These are phyloP conservation scores for Dipodomys stephensi DNA, from an alignment of 2,113 vertebrate species.

Conservation along the genomic window DNA sequence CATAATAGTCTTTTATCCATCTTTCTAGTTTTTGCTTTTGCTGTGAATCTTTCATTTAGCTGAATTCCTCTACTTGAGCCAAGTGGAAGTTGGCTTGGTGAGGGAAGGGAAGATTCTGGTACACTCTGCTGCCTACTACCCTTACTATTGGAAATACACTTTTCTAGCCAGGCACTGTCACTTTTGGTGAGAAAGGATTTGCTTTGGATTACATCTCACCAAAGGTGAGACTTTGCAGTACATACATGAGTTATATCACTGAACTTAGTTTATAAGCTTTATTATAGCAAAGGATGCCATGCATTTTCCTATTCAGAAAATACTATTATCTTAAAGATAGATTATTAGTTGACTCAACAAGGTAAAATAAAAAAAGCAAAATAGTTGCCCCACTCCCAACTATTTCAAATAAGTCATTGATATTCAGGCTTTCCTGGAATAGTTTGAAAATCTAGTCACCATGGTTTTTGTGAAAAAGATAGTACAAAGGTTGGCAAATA, in stretches of 20 bases:
- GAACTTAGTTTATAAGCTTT: background rate
- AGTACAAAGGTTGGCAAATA: background rate
- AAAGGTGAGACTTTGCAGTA: background rate
- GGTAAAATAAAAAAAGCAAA: background rate
- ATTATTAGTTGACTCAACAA: background rate
- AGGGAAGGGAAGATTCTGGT: background rate
- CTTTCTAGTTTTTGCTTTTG: slow-evolving; percentile 17
- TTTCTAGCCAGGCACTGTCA: background rate
- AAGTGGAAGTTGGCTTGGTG: background rate
- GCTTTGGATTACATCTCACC: background rate
- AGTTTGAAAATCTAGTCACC: background rate
- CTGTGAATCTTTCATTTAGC: background rate
- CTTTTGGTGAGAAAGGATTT: slow-evolving; percentile 3
- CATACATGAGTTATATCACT: background rate
- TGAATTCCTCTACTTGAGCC: background rate
- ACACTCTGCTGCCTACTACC: no score
- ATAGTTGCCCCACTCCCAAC: background rate
- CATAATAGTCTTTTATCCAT: background rate
- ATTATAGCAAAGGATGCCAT: background rate
- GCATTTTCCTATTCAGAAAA: slow-evolving; percentile 1
- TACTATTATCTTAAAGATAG: background rate
- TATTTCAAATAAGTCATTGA: slow-evolving; percentile 4
- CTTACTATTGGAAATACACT: background rate
- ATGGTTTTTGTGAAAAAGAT: slow-evolving; percentile 10
- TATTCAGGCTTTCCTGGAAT: background rate